Conservation (phyloP, 2,113 vertebrate genomes). For the Pseudorhombus dupliciocellatus region DNA sequence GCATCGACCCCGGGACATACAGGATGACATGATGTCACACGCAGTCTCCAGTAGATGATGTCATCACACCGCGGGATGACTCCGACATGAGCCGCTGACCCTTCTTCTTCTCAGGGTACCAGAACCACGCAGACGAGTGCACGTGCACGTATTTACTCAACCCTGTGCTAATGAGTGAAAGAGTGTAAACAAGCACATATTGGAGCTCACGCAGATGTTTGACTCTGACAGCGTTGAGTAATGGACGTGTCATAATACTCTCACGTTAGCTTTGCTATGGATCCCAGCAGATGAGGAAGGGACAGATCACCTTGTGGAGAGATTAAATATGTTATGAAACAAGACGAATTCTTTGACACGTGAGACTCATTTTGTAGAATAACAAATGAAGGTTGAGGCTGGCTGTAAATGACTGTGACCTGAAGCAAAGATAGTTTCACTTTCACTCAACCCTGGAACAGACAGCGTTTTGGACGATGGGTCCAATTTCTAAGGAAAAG, state of each 20-base stretch:
- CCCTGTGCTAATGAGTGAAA: background rate
- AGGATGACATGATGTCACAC: conserved; percentile 53
- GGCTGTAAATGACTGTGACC: background rate
- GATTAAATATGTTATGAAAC: background rate
- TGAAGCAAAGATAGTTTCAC: background rate
- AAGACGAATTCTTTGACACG: background rate
- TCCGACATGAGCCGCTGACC: background rate
- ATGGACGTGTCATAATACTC: background rate
- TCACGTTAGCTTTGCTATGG: background rate
- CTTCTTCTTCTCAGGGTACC: background rate
- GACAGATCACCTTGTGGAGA: background rate
- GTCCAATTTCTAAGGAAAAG: too few relatives aligned
- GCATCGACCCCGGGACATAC: conserved; percentile 14
- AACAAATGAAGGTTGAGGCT: background rate
- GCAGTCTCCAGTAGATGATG: conserved; percentile 51
- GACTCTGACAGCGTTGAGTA: background rate
- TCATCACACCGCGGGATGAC: conserved; percentile 51
- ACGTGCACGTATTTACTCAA: background rate
- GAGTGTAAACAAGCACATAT: background rate
- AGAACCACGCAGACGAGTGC: background rate
- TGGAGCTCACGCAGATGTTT: background rate
- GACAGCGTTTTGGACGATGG: background rate
- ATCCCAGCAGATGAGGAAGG: background rate
- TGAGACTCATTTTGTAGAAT: background rate
- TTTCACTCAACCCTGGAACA: background rate